Conservation (phyloP, 2,797 vertebrate species). For the Scolopax bukidnonensis region DNA sequence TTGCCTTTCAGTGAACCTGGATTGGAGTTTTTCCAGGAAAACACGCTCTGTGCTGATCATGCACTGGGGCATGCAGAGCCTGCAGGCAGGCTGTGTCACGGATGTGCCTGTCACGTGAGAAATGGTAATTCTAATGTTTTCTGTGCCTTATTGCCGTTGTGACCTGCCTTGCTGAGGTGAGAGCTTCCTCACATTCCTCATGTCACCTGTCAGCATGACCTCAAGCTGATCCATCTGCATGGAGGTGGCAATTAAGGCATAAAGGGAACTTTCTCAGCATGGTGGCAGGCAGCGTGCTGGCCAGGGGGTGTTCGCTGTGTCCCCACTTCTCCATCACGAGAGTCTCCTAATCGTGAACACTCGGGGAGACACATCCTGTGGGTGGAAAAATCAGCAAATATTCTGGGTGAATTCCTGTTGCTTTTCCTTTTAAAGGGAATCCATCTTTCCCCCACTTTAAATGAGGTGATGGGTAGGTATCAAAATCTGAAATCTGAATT, state of each 20-base stretch:
- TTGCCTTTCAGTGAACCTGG: background rate
- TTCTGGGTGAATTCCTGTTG: background rate
- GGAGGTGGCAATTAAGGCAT: background rate
- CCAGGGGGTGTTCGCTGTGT: background rate
- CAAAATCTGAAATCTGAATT: background rate
- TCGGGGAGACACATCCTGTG: background rate
- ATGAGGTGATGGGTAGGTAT: background rate
- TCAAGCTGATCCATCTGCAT: background rate
- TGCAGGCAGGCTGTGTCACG: background rate
- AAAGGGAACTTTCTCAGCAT: slow-evolving; percentile 29
- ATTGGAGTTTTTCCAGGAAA: background rate
- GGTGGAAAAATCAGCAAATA: background rate
- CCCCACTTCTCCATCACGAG: rapidly evolving
- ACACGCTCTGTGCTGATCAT: background rate
- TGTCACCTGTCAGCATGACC: slow-evolving; percentile 26
- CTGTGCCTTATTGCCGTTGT: background rate
- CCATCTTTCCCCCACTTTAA: background rate
- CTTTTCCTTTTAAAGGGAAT: background rate
- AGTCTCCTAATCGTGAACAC: background rate
- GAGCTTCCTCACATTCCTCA: background rate
- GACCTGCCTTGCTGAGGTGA: slow-evolving; percentile 38
- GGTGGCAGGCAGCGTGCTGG: background rate
- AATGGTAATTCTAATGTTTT: background rate
- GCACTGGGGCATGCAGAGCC: background rate
- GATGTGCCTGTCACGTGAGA: background rate